Evolutionary conservation across 2,797 vertebrate species (phyloP).

Genomic region (Podargus strigoides): DNA sequence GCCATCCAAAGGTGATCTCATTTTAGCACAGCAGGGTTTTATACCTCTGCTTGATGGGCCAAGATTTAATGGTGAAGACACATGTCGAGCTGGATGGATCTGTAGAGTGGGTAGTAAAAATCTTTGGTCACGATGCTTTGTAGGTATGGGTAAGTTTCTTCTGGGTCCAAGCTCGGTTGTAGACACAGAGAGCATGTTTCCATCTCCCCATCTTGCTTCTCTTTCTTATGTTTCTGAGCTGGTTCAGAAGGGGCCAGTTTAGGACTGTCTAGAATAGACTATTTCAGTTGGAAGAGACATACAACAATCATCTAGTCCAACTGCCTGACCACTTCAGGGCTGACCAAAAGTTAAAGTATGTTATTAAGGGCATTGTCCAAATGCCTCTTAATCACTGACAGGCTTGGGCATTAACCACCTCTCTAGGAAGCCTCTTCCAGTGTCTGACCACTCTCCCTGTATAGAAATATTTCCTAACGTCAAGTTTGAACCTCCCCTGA

Average conservation of each 20-base stretch:
- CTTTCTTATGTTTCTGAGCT: neutral
- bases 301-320: neutral
- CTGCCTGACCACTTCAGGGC: neutral
- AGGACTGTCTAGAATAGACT: neutral
- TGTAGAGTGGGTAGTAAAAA: neutral
- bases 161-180: neutral
- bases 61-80: neutral
- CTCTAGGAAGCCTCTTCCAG: neutral
- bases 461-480: neutral
- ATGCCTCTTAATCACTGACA: neutral
- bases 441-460: neutral
- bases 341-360: neutral
- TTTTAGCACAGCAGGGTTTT: neutral
- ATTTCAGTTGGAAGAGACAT: neutral
- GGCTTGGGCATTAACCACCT: rapidly evolving
- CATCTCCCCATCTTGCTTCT: neutral
- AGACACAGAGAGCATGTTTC: neutral
- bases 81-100: rapidly evolving
- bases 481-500: neutral
- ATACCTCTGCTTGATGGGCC: neutral
- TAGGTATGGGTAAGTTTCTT: neutral
- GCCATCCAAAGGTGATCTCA: neutral
- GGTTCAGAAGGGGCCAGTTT: neutral
- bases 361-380: neutral
- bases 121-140: neutral